Evolutionary conservation across 2,888 invertebrate species (phyloP).

Genomic region (Apodemia mormo): DNA sequence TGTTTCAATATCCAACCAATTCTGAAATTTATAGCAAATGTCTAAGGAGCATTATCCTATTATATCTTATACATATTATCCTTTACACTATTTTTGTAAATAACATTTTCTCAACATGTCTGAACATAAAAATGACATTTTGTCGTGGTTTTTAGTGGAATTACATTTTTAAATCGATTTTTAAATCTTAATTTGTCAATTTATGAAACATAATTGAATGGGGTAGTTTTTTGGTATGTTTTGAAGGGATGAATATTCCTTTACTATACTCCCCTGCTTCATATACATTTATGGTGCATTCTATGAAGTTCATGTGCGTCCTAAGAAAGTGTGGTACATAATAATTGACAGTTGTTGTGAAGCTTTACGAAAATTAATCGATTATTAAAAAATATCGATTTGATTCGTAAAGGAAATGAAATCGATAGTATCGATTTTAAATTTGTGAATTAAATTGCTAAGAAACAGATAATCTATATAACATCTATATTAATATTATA

Average conservation of each 20-base stretch:
- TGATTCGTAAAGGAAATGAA: background rate
- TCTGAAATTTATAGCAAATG: background rate
- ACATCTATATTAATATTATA: no score
- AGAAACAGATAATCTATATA: no score
- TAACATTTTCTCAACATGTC: background rate
- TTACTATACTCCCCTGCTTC: no score
- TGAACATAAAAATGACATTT: conserved; percentile 2
- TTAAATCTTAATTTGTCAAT: conserved; percentile 9
- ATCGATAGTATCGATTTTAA: background rate
- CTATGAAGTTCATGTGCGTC: no score
- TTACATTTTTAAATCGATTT: conserved; percentile 18
- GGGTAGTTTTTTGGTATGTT: no score
- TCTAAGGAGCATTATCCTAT: conserved; percentile 24
- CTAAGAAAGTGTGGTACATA: no score
- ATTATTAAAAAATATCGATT: background rate
- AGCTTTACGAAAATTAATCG: background rate
- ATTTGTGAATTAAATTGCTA: no score
- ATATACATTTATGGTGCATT: background rate
- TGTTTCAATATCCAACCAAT: background rate
- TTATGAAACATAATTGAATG: no score
- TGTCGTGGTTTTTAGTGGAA: conserved; percentile 7
- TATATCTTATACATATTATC: no score
- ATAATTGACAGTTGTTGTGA: no score
- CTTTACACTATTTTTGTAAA: background rate
- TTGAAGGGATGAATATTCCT: no score